A percentile compares a stretch with the other conserved stretches of the same genome.
Evolutionary conservation across 64 coral and sea anemone species (phyloP).

Genomic region (Acropora yongei): DNA sequence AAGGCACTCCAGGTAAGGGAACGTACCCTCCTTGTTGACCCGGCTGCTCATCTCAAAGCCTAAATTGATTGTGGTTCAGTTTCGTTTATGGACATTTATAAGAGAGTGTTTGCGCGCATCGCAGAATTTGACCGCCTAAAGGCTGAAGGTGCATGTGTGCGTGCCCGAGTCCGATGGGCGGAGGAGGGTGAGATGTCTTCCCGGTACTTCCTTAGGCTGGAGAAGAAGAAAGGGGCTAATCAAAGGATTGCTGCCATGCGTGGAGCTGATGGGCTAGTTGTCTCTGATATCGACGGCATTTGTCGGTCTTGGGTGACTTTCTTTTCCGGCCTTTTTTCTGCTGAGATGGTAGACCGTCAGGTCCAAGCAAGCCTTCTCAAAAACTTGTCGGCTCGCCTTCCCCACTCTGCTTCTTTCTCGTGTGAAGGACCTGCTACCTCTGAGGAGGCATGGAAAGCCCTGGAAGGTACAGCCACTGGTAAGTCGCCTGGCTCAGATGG

Average conservation of each 20-base stretch:
- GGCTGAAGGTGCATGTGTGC: conserved; percentile 34
- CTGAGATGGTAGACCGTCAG: background rate
- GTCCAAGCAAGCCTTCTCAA: background rate
- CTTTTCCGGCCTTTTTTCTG: background rate
- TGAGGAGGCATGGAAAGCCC: conserved; percentile 3
- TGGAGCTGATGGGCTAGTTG: background rate
- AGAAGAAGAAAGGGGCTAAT: background rate
- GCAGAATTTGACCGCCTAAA: background rate
- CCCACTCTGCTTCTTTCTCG: background rate
- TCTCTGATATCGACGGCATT: background rate
- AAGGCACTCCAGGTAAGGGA: no score
- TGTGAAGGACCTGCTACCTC: conserved; percentile 9
- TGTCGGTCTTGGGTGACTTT: background rate
- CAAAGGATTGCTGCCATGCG: background rate
- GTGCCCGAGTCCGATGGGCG: conserved; percentile 5
- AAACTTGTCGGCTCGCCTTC: background rate
- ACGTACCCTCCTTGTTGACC: background rate
- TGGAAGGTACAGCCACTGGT: background rate
- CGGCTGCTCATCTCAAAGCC: background rate
- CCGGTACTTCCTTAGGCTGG: conserved; percentile 18
- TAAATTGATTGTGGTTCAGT: background rate
- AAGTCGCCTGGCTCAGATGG: conserved; percentile 51
- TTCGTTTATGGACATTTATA: background rate
- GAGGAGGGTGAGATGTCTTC: conserved; percentile 54
- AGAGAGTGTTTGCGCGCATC: background rate